Evolutionary conservation across 2,888 invertebrate genomes (phyloP).

Genomic region (Apotomis capreana): DNA sequence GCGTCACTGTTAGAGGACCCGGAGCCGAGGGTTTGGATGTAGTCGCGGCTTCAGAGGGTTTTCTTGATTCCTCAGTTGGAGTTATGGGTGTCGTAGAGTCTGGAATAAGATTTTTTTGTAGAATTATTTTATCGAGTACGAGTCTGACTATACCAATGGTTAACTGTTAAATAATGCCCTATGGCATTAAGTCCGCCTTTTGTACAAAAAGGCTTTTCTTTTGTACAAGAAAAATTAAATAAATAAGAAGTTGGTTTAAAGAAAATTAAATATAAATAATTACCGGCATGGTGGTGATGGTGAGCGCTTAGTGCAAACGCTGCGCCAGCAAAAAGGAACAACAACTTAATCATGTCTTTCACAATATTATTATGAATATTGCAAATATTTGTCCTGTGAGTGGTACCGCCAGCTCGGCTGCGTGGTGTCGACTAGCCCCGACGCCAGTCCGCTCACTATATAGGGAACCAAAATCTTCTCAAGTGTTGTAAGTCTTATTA

Average conservation of each 20-base stretch:
- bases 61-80: not conserved
- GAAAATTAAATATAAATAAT: not conserved
- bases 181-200: too few relatives aligned
- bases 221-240: too few relatives aligned
- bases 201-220: too few relatives aligned
- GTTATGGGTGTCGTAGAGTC: not conserved
- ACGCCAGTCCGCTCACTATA: constrained; percentile 2
- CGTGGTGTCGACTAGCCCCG: not conserved
- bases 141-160: too few relatives aligned
- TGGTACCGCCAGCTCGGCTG: not conserved
- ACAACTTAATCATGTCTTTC: constrained; percentile 17
- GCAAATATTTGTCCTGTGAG: not conserved
- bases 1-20: constrained; percentile 41
- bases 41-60: not conserved
- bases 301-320: not conserved
- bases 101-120: constrained; percentile 3
- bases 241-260: too few relatives aligned
- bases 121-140: not conserved
- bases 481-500: not conserved
- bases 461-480: not conserved
- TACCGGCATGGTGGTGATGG: constrained; percentile 1
- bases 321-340: constrained; percentile 12
- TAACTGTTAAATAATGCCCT: too few relatives aligned
- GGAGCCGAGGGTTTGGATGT: not conserved
- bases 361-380: not conserved